Evolutionary conservation across 2,113 vertebrate genomes (phyloP).

Genomic region (Amphiprion percula): DNA sequence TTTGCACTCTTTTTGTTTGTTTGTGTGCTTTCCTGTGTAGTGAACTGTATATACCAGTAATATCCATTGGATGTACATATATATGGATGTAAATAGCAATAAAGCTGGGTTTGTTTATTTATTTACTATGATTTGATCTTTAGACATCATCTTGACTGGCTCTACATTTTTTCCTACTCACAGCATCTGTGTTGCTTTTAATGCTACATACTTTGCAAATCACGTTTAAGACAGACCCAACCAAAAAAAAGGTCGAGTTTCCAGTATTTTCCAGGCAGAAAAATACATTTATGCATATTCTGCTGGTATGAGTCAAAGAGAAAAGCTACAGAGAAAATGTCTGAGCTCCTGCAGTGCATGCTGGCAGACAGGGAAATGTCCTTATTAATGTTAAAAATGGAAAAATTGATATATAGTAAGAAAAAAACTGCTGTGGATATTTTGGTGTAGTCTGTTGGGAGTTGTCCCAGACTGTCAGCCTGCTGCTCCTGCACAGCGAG

Average conservation of each 20-base stretch:
- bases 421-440: background rate
- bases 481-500: constrained; percentile 20
- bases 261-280: too few relatives aligned
- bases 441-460: constrained; percentile 8
- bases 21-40: too few relatives aligned
- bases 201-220: too few relatives aligned
- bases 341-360: background rate
- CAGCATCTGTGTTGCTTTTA: too few relatives aligned
- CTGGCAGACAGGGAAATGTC: background rate
- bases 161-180: too few relatives aligned
- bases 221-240: background rate
- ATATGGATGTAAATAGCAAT: too few relatives aligned
- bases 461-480: constrained; percentile 11
- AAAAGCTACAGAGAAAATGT: background rate
- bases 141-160: background rate
- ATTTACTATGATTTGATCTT: background rate
- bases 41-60: too few relatives aligned
- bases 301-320: background rate
- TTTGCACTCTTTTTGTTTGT: too few relatives aligned
- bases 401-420: background rate
- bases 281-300: too few relatives aligned
- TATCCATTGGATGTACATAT: too few relatives aligned
- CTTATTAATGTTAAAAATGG: background rate
- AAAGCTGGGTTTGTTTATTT: too few relatives aligned
- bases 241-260: background rate